Conservation (phyloP, 2,113 vertebrate species). For the Rhodinocichla rosea region DNA sequence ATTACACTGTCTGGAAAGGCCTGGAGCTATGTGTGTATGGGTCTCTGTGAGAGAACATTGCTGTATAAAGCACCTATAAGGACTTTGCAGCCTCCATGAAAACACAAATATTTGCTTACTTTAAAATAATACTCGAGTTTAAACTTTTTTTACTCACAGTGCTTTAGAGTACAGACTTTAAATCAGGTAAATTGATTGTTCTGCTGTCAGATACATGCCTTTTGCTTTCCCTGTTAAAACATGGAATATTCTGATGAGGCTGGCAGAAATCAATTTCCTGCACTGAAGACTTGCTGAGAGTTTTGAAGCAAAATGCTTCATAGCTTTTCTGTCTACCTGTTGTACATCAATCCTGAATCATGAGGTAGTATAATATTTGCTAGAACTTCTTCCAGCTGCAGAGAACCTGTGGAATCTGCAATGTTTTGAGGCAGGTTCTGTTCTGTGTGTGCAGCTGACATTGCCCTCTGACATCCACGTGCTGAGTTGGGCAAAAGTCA, state of each 20-base stretch:
- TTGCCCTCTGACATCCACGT: too few relatives aligned
- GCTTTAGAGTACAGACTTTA: background rate
- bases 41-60: too few relatives aligned
- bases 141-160: background rate
- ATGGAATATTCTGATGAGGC: background rate
- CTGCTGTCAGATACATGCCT: background rate
- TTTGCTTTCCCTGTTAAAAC: background rate
- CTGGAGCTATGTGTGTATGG: background rate
- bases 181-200: background rate
- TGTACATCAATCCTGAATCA: background rate
- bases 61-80: background rate
- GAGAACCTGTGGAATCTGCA: background rate
- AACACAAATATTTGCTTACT: background rate
- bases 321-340: background rate
- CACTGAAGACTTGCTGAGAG: rapidly evolving
- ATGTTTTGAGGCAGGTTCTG: background rate
- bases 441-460: too few relatives aligned
- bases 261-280: background rate
- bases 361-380: background rate
- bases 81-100: background rate
- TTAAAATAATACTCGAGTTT: background rate
- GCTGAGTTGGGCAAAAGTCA: background rate
- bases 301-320: background rate
- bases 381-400: background rate
- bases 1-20: background rate